These are phyloP conservation scores for Scleropages formosus DNA, from an alignment of 2,797 vertebrate species.

Conservation along the genomic window DNA sequence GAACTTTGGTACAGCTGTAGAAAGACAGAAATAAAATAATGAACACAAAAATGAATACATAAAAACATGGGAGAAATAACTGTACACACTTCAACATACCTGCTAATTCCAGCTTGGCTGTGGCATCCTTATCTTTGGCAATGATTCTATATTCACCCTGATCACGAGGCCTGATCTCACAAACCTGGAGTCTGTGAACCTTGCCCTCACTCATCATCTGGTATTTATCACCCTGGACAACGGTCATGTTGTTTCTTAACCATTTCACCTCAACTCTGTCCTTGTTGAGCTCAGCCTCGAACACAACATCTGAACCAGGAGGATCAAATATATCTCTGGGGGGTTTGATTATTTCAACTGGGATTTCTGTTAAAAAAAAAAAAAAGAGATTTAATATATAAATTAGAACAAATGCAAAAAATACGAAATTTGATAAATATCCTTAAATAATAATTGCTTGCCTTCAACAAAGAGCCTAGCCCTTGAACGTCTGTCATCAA, in stretches of 20 bases:
- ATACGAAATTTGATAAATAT: not conserved
- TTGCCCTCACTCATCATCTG: conserved; percentile 99
- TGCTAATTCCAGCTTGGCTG: conserved; percentile 92
- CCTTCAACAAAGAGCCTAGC: conserved; percentile 97
- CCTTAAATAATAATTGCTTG: conserved; percentile 42
- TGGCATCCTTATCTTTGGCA: conserved; percentile 95
- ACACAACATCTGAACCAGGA: conserved; percentile 86
- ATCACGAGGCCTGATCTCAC: conserved; percentile 89
- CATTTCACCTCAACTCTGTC: conserved; percentile 93
- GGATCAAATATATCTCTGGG: conserved; percentile 85
- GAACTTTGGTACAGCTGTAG: conserved; percentile 84
- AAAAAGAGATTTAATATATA: conserved; percentile 1
- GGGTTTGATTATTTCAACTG: conserved; percentile 91
- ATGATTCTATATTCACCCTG: conserved; percentile 94
- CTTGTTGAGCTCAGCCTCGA: conserved; percentile 92
- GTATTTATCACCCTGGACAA: conserved; percentile 94
- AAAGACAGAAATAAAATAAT: conserved; percentile 31
- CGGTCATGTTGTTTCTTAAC: conserved; percentile 94
- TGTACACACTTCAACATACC: conserved; percentile 65
- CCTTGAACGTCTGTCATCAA: conserved; percentile 88
- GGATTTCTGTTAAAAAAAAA: conserved; percentile 76
- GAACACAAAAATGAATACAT: conserved; percentile 3
- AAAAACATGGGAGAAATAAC: conserved; percentile 3
- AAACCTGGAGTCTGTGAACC: conserved; percentile 89
- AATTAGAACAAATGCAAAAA: not conserved